Base-by-base conservation (phyloP, 2,113 vertebrate genomes). In the Callithrix jacchus region DNA sequence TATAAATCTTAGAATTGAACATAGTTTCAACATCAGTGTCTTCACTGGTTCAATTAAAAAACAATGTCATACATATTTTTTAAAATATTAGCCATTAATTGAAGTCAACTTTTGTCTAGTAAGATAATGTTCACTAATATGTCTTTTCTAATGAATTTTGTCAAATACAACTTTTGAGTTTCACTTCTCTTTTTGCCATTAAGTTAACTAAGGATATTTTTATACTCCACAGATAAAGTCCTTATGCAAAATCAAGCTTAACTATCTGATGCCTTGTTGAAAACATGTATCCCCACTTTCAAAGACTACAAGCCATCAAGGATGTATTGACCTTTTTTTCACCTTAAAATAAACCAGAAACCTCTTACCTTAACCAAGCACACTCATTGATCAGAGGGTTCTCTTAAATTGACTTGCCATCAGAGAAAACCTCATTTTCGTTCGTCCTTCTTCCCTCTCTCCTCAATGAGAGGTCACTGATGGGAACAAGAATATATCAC, bases 321-420 rank as follows among this genome's bases (percentile, higher is more conserved):
- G 80, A 95, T 93, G 66, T 96, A 71, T 87, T 96, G 93, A 93
- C 87, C 82, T 96, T 93, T 74, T 92, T 89, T 89, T 42, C 47
- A 49, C 87, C 2, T 66, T 96, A 95, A 98, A 96, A 93, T 94
- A 94, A 98, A 97, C 92, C 97, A 97, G 97, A 97, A 96, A 97
- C 94, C 84, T 58, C 84, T 92, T 93, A 74, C 35, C 61, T 96
- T 86, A 61, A 73, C 79, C 85, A 96, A 97, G 85, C 47, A 89
- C 8, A 90, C 49, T 81, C 93, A 92, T 86, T 98, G 97, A 98
- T 98, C 97, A 98, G 96, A 97, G 77, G 13, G 30, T 89, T 95
- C 70, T 96, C 90, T 97, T 97, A 98, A 98, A 97, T 87, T 97
- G 95, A 97, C 92, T 98, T 98, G 97, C 97, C 97, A 97, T 97